Percentiles rank a stretch among this genome's conserved stretches.
Conservation (phyloP, 2,797 vertebrate genomes). For the Loriculus beryllinus region DNA sequence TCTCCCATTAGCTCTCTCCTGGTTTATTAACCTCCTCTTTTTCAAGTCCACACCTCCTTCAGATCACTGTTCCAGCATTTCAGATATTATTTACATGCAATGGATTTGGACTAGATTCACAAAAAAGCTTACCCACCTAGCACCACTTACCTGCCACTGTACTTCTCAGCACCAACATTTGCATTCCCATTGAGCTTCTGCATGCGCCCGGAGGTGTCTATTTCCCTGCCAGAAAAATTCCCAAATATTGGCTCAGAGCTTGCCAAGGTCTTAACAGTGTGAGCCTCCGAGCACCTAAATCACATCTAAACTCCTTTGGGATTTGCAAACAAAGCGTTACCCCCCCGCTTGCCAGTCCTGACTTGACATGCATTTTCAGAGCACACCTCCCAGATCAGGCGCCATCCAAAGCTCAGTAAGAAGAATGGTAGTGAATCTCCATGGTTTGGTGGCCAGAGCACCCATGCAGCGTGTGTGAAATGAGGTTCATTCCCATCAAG, state of each 20-base stretch:
- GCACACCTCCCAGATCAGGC: neutral
- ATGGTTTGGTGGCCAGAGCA: neutral
- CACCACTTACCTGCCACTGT: neutral
- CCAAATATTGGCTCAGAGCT: slow-evolving; percentile 27
- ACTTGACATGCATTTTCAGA: slow-evolving; percentile 39
- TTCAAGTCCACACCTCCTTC: neutral
- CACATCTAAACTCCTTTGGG: slow-evolving; percentile 32
- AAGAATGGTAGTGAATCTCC: neutral
- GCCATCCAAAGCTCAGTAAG: neutral
- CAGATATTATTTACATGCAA: slow-evolving; percentile 24
- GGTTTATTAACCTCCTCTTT: neutral
- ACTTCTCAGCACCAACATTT: slow-evolving; percentile 16
- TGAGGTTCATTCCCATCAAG: neutral
- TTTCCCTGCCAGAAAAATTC: slow-evolving; percentile 62
- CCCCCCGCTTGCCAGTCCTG: slow-evolving; percentile 6
- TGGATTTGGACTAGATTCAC: slow-evolving; percentile 27
- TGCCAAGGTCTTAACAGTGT: slow-evolving; percentile 47
- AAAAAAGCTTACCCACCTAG: neutral
- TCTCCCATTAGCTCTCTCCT: neutral
- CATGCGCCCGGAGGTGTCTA: neutral
- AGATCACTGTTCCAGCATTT: slow-evolving; percentile 28
- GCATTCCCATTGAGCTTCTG: slow-evolving; percentile 17
- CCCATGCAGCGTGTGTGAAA: neutral
- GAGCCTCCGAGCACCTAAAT: slow-evolving; percentile 41
- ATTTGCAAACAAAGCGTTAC: slow-evolving; percentile 34